phyloP scores from a whole-genome alignment of 2,797 vertebrate genomes.

The Pseudomugil gertrudae region DNA sequence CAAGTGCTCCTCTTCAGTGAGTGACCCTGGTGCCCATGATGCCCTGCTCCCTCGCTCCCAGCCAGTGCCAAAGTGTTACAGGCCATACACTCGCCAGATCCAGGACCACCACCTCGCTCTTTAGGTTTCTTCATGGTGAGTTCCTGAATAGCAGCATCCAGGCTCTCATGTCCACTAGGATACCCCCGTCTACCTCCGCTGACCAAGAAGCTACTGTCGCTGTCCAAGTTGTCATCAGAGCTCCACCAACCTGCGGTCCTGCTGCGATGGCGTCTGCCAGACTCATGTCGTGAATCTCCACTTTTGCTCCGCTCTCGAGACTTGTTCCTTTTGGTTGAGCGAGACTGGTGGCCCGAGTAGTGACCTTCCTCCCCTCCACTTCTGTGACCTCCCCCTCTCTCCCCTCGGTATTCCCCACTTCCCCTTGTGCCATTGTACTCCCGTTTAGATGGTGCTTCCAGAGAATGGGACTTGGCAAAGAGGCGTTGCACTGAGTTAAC shows the following conservation, averaged over 20 bases:
- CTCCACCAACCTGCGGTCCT: constrained; percentile 98
- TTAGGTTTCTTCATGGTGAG: constrained; percentile 95
- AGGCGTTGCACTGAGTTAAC: constrained; percentile 99
- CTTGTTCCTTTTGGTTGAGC: constrained; percentile 82
- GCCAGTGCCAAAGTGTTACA: constrained; percentile 94
- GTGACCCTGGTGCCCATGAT: constrained; percentile 74
- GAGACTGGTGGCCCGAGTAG: constrained; percentile 88
- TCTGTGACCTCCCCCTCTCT: constrained; percentile 79
- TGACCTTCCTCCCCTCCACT: constrained; percentile 84
- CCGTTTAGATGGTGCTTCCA: constrained; percentile 94
- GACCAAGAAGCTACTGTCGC: constrained; percentile 95
- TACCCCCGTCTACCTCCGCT: constrained; percentile 80
- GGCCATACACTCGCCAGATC: constrained; percentile 92
- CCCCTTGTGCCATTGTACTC: constrained; percentile 92
- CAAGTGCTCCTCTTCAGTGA: constrained; percentile 96
- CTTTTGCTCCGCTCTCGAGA: constrained; percentile 86
- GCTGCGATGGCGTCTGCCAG: constrained; percentile 79
- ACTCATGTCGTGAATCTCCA: constrained; percentile 82
- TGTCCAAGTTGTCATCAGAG: constrained; percentile 98
- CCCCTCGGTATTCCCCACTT: constrained; percentile 83
- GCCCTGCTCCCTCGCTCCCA: constrained; percentile 81
- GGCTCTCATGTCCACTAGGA: constrained; percentile 85
- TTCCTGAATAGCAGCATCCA: constrained; percentile 96
- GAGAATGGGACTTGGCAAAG: constrained; percentile 97
- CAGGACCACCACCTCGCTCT: constrained; percentile 68